Percentiles rank a stretch among this genome's conserved stretches.
These are phyloP conservation scores for Sweltsa coloradensis DNA, from an alignment of 1,140 invertebrate species.

Conservation along the genomic window DNA sequence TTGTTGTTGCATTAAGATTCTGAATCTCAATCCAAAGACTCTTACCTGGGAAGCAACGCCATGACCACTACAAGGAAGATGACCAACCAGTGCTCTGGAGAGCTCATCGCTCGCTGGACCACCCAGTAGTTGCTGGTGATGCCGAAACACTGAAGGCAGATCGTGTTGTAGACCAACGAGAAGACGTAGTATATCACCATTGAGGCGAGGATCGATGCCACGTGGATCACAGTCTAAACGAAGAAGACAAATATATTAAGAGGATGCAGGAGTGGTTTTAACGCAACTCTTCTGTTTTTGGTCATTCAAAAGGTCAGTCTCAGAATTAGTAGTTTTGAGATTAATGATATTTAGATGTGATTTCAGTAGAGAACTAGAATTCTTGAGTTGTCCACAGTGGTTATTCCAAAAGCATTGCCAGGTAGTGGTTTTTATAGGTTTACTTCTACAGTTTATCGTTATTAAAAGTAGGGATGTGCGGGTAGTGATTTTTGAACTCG, in stretches of 20 bases:
- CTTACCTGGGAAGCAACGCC: constrained; percentile 74
- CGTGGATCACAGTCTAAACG: constrained; percentile 78
- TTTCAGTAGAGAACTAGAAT: too few species aligned
- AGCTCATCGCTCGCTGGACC: constrained; percentile 63
- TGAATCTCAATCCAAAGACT: background rate
- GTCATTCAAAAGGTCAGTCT: too few species aligned
- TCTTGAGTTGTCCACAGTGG: too few species aligned
- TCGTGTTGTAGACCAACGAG: constrained; percentile 68
- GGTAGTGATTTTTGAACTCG: too few species aligned
- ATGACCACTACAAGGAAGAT: constrained; percentile 61
- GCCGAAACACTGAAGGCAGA: constrained; percentile 65
- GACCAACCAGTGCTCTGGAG: constrained; percentile 68
- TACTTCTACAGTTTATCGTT: too few species aligned
- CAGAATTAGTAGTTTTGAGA: too few species aligned
- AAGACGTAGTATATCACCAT: constrained; percentile 72
- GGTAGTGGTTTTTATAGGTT: too few species aligned
- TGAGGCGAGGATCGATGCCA: constrained; percentile 61
- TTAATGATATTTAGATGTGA: too few species aligned
- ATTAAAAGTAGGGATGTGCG: too few species aligned
- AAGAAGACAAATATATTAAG: constrained; percentile 14
- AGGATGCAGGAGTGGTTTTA: too few species aligned
- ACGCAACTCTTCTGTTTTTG: too few species aligned
- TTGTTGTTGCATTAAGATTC: background rate
- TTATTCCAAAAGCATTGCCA: too few species aligned
- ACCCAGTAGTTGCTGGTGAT: constrained; percentile 69